phyloP scores from a whole-genome alignment of 2,888 invertebrate genomes.

The Tipula helvola region DNA sequence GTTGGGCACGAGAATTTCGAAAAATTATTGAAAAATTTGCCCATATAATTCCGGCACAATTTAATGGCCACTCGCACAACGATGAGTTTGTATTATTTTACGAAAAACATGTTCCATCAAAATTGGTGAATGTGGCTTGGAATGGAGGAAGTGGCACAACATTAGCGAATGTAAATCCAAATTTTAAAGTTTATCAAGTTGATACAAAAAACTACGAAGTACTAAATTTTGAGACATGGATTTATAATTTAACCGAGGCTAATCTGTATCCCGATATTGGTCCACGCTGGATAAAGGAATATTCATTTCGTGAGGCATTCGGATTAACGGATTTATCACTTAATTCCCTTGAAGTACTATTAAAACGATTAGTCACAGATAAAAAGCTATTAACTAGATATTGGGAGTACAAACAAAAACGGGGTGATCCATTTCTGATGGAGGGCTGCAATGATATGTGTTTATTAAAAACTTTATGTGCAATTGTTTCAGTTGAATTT shows the following conservation, averaged over 20 bases:
- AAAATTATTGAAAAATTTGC: slow-evolving; percentile 59
- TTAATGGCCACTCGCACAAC: slow-evolving; percentile 70
- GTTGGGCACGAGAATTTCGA: slow-evolving; percentile 59
- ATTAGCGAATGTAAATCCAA: slow-evolving; percentile 61
- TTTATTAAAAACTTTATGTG: slow-evolving; percentile 11
- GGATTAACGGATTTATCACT: slow-evolving; percentile 44
- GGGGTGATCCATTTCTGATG: slow-evolving; percentile 12
- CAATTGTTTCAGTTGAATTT: slow-evolving; percentile 12
- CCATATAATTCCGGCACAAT: slow-evolving; percentile 61
- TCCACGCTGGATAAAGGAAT: slow-evolving; percentile 58
- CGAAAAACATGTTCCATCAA: slow-evolving; percentile 26
- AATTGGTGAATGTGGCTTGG: slow-evolving; percentile 56
- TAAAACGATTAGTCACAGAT: slow-evolving; percentile 39
- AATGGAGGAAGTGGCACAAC: slow-evolving; percentile 72
- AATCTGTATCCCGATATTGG: slow-evolving; percentile 41
- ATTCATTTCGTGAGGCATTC: slow-evolving; percentile 56
- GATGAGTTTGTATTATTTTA: slow-evolving; percentile 65
- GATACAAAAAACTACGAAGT: slow-evolving; percentile 47
- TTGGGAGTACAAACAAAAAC: slow-evolving; percentile 14
- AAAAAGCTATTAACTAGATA: slow-evolving; percentile 12
- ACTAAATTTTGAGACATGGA: slow-evolving; percentile 52
- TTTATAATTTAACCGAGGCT: slow-evolving; percentile 57
- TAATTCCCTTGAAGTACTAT: slow-evolving; percentile 42
- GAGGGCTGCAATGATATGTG: slow-evolving; percentile 15
- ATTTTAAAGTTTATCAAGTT: slow-evolving; percentile 64